phyloP scores from a whole-genome alignment of 92 coral and sea anemone genomes.

The Anthopleura xanthogrammica region DNA sequence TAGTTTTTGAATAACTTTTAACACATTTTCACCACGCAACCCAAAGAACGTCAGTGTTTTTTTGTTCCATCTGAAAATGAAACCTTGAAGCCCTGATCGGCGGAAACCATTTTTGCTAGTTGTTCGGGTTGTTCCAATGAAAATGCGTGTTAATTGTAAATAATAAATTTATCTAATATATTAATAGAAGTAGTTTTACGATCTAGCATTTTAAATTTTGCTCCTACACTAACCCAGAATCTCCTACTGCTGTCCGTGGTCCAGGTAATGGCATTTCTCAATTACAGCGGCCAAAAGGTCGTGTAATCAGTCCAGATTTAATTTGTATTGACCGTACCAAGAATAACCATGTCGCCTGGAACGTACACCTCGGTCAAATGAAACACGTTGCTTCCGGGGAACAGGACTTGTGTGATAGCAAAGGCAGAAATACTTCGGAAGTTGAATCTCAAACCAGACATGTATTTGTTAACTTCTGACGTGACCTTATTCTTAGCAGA shows the following conservation, averaged over 20 bases:
- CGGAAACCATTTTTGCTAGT: no score
- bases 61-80: no score
- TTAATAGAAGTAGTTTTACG: neutral
- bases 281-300: no score
- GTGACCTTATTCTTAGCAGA: conserved; percentile 33
- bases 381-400: conserved; percentile 22
- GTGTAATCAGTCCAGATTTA: neutral
- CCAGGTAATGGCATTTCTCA: neutral
- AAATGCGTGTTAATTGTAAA: no score
- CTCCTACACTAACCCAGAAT: neutral
- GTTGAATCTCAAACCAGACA: conserved; percentile 36
- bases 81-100: no score
- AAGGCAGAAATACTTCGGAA: conserved; percentile 37
- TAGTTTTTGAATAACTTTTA: no score
- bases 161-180: no score
- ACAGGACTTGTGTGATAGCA: conserved; percentile 40
- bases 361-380: conserved; percentile 33
- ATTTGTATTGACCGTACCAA: conserved; percentile 23
- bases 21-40: no score
- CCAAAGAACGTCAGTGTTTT: no score
- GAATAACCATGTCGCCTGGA: conserved; percentile 35
- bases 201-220: neutral
- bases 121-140: no score
- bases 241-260: neutral
- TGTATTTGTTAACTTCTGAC: conserved; percentile 17